phyloP scores from a whole-genome alignment of 2,113 vertebrate genomes.

The Bolborhynchus lineola region DNA sequence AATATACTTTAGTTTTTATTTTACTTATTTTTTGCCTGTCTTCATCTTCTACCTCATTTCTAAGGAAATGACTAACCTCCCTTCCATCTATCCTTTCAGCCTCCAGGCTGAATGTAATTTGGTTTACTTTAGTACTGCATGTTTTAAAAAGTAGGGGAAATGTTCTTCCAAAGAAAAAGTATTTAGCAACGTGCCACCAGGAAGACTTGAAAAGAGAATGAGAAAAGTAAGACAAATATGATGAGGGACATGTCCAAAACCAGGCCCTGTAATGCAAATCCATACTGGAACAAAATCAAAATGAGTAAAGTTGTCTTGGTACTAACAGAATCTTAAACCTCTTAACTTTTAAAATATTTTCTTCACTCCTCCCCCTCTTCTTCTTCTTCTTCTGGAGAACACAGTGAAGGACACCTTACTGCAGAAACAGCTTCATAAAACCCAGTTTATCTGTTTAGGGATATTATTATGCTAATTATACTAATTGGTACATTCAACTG shows the following conservation, averaged over 20 bases:
- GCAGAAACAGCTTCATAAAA: background rate
- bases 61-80: slow-evolving; percentile 26
- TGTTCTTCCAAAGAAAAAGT: background rate
- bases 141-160: background rate
- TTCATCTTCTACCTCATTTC: slow-evolving; percentile 10
- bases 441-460: background rate
- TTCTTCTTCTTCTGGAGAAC: background rate
- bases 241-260: background rate
- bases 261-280: background rate
- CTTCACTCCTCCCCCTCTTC: rapidly evolving
- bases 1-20: slow-evolving; percentile 9
- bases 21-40: background rate
- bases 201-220: background rate
- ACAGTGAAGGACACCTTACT: background rate
- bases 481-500: background rate
- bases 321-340: background rate
- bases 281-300: background rate
- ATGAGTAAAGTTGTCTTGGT: background rate
- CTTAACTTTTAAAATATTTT: background rate
- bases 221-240: background rate
- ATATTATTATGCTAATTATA: background rate
- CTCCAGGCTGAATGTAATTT: background rate
- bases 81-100: background rate
- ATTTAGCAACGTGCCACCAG: background rate
- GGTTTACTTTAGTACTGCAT: background rate